Evolutionary conservation across 1,140 invertebrate genomes (phyloP).

Genomic region (Mylabris phalerata): DNA sequence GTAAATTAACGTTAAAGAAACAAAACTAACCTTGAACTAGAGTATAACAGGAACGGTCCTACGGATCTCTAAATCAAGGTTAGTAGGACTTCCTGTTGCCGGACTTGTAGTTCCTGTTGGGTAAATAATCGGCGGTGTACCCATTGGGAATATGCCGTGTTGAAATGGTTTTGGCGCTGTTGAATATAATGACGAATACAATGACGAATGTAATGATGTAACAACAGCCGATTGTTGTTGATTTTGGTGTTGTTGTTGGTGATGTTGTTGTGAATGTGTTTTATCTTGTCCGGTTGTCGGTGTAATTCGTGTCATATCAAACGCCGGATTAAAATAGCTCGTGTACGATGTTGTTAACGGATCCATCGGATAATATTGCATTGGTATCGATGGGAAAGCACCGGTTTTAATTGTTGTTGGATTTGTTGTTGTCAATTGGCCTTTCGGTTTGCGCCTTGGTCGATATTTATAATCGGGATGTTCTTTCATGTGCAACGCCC

Average conservation of each 20-base stretch:
- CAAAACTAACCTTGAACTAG: constrained; percentile 34
- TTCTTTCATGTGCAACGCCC: constrained; percentile 87
- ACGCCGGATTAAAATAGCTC: constrained; percentile 53
- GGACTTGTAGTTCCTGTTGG: constrained; percentile 43
- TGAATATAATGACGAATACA: constrained; percentile 43
- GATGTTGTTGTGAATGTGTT: constrained; percentile 19
- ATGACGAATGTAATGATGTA: constrained; percentile 58
- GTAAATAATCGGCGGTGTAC: constrained; percentile 41
- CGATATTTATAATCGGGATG: constrained; percentile 88
- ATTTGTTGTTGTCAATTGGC: constrained; percentile 60
- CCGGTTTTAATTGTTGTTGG: constrained; percentile 38
- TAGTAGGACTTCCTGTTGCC: constrained; percentile 42
- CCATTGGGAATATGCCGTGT: constrained; percentile 34
- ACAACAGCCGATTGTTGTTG: constrained; percentile 43
- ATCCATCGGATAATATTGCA: constrained; percentile 54
- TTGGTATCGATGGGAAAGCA: constrained; percentile 51
- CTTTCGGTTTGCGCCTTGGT: constrained; percentile 80
- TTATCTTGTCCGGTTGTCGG: constrained; percentile 20
- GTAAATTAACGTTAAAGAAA: not conserved
- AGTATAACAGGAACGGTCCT: constrained; percentile 52
- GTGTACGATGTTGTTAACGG: constrained; percentile 48
- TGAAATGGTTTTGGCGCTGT: constrained; percentile 10
- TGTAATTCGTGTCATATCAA: constrained; percentile 55
- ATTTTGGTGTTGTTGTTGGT: constrained; percentile 37
- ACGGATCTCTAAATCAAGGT: constrained; percentile 44